Evolutionary conservation across 92 coral and sea anemone genomes (phyloP).

Genomic region (Galaxea fascicularis): DNA sequence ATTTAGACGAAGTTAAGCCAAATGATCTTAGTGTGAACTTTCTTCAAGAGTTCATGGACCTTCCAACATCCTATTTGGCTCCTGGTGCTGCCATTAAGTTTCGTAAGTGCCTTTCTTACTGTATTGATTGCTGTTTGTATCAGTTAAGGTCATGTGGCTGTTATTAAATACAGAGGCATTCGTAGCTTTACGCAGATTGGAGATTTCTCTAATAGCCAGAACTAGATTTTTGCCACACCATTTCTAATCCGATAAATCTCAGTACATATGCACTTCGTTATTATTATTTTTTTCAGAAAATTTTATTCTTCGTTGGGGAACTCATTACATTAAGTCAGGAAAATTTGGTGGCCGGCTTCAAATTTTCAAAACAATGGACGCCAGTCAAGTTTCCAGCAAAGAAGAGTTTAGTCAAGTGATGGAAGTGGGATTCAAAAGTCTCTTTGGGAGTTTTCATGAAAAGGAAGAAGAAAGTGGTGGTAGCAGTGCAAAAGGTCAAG

Average conservation of each 20-base stretch:
- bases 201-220: neutral
- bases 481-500: neutral
- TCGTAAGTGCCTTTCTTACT: too few species aligned
- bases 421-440: slow-evolving; percentile 9
- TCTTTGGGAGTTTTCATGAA: slow-evolving; percentile 23
- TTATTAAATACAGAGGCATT: neutral
- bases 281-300: slow-evolving; percentile 7
- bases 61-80: too few species aligned
- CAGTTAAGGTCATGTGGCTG: too few species aligned
- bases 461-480: neutral
- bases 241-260: too few species aligned
- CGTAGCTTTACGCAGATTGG: neutral
- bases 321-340: slow-evolving; percentile 38
- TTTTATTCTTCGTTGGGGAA: slow-evolving; percentile 40
- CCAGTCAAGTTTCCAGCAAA: neutral
- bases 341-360: slow-evolving; percentile 36
- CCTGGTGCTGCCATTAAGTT: too few species aligned
- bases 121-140: too few species aligned
- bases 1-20: too few species aligned
- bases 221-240: too few species aligned
- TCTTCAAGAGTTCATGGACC: too few species aligned
- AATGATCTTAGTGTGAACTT: too few species aligned
- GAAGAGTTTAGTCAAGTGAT: neutral
- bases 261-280: too few species aligned
- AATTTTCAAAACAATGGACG: slow-evolving; percentile 23